Percentiles rank a stretch among this genome's conserved stretches.
phyloP scores from a whole-genome alignment of 2,113 vertebrate genomes.

The Irena cyanogastra region DNA sequence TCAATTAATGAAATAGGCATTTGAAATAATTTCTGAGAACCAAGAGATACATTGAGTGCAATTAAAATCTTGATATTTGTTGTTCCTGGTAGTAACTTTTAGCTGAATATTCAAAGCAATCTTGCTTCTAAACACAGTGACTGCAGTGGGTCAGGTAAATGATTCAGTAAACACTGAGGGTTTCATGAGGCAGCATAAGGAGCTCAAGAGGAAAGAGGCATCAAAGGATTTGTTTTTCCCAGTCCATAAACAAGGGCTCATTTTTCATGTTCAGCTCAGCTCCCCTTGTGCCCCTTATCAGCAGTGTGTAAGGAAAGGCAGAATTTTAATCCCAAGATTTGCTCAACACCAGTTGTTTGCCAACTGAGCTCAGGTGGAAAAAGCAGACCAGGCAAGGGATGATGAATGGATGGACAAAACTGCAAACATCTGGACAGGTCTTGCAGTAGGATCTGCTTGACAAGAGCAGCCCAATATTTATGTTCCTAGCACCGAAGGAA shows the following conservation, averaged over 20 bases:
- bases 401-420: neutral
- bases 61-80: neutral
- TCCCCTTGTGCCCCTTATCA: neutral
- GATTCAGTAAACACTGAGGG: neutral
- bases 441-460: neutral
- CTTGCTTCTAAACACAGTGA: neutral
- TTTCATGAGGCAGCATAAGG: neutral
- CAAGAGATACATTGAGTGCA: neutral
- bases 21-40: neutral
- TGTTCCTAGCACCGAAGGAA: neutral
- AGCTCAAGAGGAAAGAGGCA: fast-evolving
- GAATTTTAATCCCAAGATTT: neutral
- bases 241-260: neutral
- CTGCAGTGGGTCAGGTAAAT: neutral
- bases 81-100: neutral
- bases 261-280: neutral
- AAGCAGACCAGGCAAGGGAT: neutral
- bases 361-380: neutral
- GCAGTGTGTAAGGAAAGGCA: neutral
- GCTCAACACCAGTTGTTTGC: neutral
- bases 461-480: neutral
- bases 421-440: neutral
- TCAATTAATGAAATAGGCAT: neutral
- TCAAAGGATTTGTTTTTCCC: neutral
- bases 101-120: neutral